Conservation (phyloP, 2,113 vertebrate genomes). For the Eolophus roseicapilla region DNA sequence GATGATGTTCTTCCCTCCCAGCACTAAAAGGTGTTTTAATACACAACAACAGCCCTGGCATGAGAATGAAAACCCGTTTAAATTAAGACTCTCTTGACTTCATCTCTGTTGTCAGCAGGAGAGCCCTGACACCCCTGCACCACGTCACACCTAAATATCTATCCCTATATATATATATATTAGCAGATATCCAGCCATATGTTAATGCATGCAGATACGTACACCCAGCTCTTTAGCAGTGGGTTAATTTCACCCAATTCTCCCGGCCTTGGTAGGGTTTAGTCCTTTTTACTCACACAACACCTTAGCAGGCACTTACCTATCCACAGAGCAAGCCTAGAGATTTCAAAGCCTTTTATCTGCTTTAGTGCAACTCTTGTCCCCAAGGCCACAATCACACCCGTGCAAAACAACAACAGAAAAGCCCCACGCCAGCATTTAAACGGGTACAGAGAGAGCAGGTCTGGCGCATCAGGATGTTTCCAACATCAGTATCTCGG, state of each 20-base stretch:
- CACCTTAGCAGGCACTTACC: background rate
- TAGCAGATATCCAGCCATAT: accelerated
- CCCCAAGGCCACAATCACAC: background rate
- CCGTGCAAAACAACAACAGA: background rate
- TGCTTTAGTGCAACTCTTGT: background rate
- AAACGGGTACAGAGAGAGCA: background rate
- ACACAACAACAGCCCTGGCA: constrained; percentile 39
- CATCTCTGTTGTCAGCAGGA: background rate
- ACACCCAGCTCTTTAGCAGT: background rate
- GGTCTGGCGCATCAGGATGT: background rate
- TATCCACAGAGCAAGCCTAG: background rate
- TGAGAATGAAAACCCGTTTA: constrained; percentile 45
- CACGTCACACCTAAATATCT: accelerated
- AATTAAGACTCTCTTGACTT: constrained; percentile 55
- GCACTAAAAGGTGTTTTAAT: constrained; percentile 69
- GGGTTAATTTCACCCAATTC: background rate
- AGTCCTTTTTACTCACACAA: background rate
- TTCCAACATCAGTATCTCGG: background rate
- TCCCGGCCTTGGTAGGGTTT: background rate
- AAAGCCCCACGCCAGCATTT: background rate
- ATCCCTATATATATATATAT: too few species aligned
- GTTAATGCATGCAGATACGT: background rate
- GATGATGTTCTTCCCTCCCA: constrained; percentile 67
- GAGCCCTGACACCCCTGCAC: background rate
- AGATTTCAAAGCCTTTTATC: background rate